Evolutionary conservation across 2,113 vertebrate genomes (phyloP), one percentile per base, ranked within the genome.

Genomic region (Peucedramus taeniatus): DNA sequence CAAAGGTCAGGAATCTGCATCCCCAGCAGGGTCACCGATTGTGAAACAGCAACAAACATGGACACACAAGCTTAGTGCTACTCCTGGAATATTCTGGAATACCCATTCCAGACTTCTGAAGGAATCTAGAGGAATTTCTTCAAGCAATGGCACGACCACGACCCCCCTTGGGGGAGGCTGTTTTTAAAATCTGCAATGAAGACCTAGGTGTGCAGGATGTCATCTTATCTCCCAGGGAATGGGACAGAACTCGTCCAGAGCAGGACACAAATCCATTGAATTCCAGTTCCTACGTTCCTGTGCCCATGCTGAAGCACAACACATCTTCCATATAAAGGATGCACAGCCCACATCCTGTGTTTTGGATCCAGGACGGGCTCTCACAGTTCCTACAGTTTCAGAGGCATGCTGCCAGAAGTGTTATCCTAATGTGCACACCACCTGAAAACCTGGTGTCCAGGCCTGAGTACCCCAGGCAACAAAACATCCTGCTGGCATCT

Each of bases 221-320:
- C 6, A 12, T n/a, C 15, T 40, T 24, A 7, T 20, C 20, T 80
- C 44, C 50, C 60, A 44, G 39, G 31, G 50, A 39, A 49, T 14
- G 12, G 10, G 0, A 17, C 40, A 51, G n/a, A 63, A 14, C 47
- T 65, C 3, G 1, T 90, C 66, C 60, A 57, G 40, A 76, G 30
- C 15, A 80, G n/a, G 26, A 47, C 22, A 15, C 15, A 57, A 89
- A 44, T 30, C 45, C 57, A 21, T 19, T 24, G 27, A 27, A 10
- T 57, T 75, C 37, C 9, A 15, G 44, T 65, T n/a, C 4, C 15
- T 2, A 7, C 0, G 0, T 47, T 31, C 13, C 45, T 4, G 10
- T 45, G 19, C n/a, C 2, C 9, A 9, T 0, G 2, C 33, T 22
- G 30, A 63, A 70, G 72, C 6, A 2, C 8, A 21, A 56, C 42